Evolutionary conservation across 2,113 vertebrate genomes (phyloP).

Genomic region (Corydoras sp.): DNA sequence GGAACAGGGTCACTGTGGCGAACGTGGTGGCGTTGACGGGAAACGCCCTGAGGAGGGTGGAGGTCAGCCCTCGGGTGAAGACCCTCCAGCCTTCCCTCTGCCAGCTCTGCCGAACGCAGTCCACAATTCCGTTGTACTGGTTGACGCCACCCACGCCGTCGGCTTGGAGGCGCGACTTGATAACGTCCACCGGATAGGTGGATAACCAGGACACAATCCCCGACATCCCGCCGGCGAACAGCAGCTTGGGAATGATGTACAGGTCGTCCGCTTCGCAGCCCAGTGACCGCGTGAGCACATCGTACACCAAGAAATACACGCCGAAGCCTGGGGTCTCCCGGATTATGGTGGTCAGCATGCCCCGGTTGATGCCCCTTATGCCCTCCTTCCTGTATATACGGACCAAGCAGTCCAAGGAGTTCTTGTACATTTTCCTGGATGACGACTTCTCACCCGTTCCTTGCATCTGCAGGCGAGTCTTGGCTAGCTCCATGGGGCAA

Average conservation of each 20-base stretch:
- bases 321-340: constrained; percentile 81
- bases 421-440: constrained; percentile 70
- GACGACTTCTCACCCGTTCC: constrained; percentile 68
- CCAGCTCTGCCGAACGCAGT: constrained; percentile 75
- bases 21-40: constrained; percentile 81
- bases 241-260: constrained; percentile 75
- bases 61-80: constrained; percentile 74
- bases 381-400: constrained; percentile 77
- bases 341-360: constrained; percentile 75
- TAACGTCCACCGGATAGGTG: constrained; percentile 78
- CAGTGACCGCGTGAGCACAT: constrained; percentile 70
- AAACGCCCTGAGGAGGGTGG: constrained; percentile 77
- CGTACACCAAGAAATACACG: constrained; percentile 79
- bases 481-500: constrained; percentile 82
- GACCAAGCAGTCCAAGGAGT: constrained; percentile 75
- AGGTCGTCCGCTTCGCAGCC: constrained; percentile 72
- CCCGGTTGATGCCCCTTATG: constrained; percentile 71
- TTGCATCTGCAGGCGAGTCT: constrained; percentile 82
- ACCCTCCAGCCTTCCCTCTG: constrained; percentile 72
- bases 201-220: constrained; percentile 83
- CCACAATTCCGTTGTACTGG: constrained; percentile 69
- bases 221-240: constrained; percentile 76
- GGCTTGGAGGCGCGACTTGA: constrained; percentile 79
- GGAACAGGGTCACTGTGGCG: constrained; percentile 77
- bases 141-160: constrained; percentile 66